These are phyloP conservation scores for Mylabris phalerata DNA, from an alignment of 1,140 invertebrate genomes.

Conservation along the genomic window DNA sequence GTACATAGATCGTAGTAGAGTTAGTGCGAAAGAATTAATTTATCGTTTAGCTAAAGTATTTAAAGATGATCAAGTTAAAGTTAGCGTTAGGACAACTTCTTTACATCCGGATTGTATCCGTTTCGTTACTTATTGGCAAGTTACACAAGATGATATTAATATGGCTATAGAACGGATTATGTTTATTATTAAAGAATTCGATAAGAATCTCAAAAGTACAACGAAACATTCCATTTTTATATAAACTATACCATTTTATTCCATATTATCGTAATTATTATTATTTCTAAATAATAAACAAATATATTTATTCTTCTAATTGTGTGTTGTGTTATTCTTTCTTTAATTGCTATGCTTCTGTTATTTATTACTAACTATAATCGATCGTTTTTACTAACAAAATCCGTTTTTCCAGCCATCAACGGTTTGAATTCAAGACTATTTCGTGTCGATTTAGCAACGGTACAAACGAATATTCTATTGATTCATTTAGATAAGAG, in stretches of 20 bases:
- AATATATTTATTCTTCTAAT: no score
- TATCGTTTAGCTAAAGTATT: constrained; percentile 47
- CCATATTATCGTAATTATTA: neutral
- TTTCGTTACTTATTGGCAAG: constrained; percentile 59
- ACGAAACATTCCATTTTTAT: neutral
- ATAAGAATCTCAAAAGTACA: constrained; percentile 19
- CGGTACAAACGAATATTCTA: constrained; percentile 73
- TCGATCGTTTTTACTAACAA: neutral
- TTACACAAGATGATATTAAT: constrained; percentile 53
- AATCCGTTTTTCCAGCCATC: constrained; percentile 50
- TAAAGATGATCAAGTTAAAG: constrained; percentile 47
- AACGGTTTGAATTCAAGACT: constrained; percentile 47
- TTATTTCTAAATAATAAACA: neutral
- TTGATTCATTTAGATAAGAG: constrained; percentile 53
- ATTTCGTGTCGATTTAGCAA: constrained; percentile 53
- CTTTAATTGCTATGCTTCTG: no score
- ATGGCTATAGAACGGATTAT: constrained; percentile 55
- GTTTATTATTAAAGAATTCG: constrained; percentile 52
- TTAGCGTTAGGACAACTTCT: constrained; percentile 48
- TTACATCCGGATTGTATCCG: constrained; percentile 50
- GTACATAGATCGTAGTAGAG: constrained; percentile 44
- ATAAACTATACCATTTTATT: no score
- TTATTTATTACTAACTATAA: no score
- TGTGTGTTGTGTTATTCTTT: no score
- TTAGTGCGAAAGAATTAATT: constrained; percentile 49